Base-by-base conservation (phyloP, 2,888 invertebrate genomes). In the Andrena praecox region DNA sequence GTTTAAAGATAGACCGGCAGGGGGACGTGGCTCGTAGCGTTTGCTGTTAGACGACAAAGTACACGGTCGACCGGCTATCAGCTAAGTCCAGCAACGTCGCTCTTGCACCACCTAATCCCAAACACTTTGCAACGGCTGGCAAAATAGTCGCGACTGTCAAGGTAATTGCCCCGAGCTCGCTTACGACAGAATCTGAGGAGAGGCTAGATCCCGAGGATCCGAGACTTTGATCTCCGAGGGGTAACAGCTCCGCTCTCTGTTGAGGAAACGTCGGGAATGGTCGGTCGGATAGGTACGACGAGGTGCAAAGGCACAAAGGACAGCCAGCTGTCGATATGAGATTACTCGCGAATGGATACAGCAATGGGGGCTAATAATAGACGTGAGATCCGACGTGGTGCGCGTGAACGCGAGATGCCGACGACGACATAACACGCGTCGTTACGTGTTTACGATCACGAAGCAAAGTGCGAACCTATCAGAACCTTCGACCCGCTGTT, bases 381-480 rank as follows among this genome's bases (percentile, higher is more conserved):
- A 31, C 27, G 50, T 12, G 64, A 73, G 56, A 64, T 69, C 68
- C 63, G 29, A 31, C 31, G 60, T n/a, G 27, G 35, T 60, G 35
- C 29, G 31, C 12, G 64, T 33, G 33, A 24, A 35, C 63, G 33
- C 31, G 16, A 56, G 56, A 56, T 56, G 12, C 24, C 56, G 20
- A 12, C 33, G 50, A 16, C 70, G 70, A 56, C 79, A 70, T 74
- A 75, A 75, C 81, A 70, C 80, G 71, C 68, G 54, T 74, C 70
- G 70, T 73, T 82, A 80, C 71, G 64, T 76, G 80, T 82, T 82
- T 80, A 76, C 81, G 71, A 71, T 71, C 80, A 7, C 71, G 72
- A 69, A 63, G 76, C 80, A 76, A 80, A 80, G 82, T 80, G 71
- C 80, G 48, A 82, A 80, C 68, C 82, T 80, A 82, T 82, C 80